Percentiles rank a stretch among this genome's conserved stretches.
These are phyloP conservation scores for Isaurus tuberculatus DNA, from an alignment of 92 coral and sea anemone genomes.

Conservation along the genomic window DNA sequence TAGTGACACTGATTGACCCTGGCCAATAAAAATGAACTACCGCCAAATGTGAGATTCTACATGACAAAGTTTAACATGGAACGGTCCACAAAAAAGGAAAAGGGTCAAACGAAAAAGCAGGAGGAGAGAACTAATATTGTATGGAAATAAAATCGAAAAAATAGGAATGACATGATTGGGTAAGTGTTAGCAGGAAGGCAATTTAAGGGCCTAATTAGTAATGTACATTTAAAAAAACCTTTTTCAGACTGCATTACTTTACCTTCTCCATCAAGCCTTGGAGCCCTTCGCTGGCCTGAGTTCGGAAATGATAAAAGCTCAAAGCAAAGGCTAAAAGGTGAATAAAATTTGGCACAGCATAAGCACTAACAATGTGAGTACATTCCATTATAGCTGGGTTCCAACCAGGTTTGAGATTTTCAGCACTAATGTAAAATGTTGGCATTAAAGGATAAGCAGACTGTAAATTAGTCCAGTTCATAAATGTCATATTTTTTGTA, in stretches of 20 bases:
- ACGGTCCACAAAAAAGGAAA: too few species aligned
- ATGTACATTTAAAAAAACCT: too few species aligned
- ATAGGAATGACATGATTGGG: too few species aligned
- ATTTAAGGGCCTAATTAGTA: too few species aligned
- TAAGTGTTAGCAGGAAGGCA: too few species aligned
- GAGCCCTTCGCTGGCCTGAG: slow-evolving; percentile 90
- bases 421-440: slow-evolving; percentile 16
- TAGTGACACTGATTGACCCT: too few species aligned
- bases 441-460: neutral
- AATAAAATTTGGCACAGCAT: slow-evolving; percentile 82
- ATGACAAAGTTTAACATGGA: too few species aligned
- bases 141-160: too few species aligned
- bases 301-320: slow-evolving; percentile 89
- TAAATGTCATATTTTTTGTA: neutral
- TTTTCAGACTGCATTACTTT: neutral
- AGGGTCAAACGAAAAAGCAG: too few species aligned
- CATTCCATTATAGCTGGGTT: slow-evolving; percentile 88
- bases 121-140: too few species aligned
- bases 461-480: slow-evolving; percentile 14
- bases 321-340: slow-evolving; percentile 87
- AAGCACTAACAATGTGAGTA: slow-evolving; percentile 88
- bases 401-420: slow-evolving; percentile 64
- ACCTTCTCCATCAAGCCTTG: slow-evolving; percentile 67
- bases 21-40: too few species aligned
- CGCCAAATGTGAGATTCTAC: too few species aligned